Evolutionary conservation across 2,797 vertebrate species (phyloP), one percentile per base, ranked within the genome.

Genomic region (Dermochelys coriacea): DNA sequence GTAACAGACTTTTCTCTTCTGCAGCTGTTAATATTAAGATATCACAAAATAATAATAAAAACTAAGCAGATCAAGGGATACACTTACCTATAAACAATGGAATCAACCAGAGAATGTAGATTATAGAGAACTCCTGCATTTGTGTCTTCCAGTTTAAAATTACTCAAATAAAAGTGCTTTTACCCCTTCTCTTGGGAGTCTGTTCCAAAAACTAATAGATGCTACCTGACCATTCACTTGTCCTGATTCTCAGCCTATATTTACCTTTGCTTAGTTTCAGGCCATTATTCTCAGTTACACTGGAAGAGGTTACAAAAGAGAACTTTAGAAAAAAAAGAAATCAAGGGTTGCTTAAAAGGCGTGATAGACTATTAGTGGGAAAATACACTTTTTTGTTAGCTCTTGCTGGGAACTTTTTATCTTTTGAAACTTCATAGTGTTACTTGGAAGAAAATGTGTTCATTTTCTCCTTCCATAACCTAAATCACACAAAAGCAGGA

Each of bases 1-100:
- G 59, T 57, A n/a, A 11, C 87, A 25, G 71, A 49, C 10, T 49
- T 49, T 49, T 49, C 10, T 49, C 49, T 49, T 49, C 49, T 49
- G 49, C 49, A 49, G 49, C 49, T 49, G 11, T 88, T 86, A 95
- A 55, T 71, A 89, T 25, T 93, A 87, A 15, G 90, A 95, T 96
- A 95, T 54, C 92, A 96, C 94, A 96, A 95, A 95, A 82, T 83
- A 90, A 75, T 74, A 90, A 86, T 97, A 95, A 96, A 78, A 90
- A 89, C 59, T 21, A 90, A 91, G 90, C 82, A 83, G 71, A 85
- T 59, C 31, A 54, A 93, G 82, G 79, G 49, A 68, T 50, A 84
- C 59, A 31, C 91, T 94, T 52, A 61, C 86, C 89, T 50, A 93
- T 0, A 2, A 91, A 89, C 83, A 83, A 85, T 51, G 91, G 47